Percentiles rank a stretch among this genome's conserved stretches.
phyloP scores from a whole-genome alignment of 2,888 invertebrate genomes.

The Isoperla grammatica region DNA sequence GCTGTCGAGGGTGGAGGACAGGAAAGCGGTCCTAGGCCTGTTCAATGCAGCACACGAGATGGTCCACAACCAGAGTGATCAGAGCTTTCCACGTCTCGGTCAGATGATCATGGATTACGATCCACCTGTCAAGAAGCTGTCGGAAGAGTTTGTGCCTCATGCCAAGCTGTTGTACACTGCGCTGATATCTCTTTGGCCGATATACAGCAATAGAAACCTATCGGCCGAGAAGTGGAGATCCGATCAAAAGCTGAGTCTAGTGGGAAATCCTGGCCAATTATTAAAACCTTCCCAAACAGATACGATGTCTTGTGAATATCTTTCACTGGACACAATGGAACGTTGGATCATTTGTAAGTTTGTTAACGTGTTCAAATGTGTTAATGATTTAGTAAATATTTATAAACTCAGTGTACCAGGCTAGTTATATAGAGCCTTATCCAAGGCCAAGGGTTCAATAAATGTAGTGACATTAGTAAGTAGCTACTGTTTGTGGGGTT shows the following conservation, averaged over 20 bases:
- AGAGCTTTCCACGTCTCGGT: slow-evolving; percentile 91
- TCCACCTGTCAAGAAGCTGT: slow-evolving; percentile 86
- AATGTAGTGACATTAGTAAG: too few species aligned
- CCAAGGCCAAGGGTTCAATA: too few species aligned
- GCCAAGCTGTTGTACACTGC: slow-evolving; percentile 81
- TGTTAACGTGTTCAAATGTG: not conserved
- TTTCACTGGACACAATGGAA: slow-evolving; percentile 92
- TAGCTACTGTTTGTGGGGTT: too few species aligned
- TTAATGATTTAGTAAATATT: too few species aligned
- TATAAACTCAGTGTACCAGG: not conserved
- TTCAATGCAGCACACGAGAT: slow-evolving; percentile 98
- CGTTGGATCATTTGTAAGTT: slow-evolving; percentile 87
- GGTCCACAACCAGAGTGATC: slow-evolving; percentile 83
- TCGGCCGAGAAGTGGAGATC: slow-evolving; percentile 93
- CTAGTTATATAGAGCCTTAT: not conserved
- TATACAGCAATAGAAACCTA: slow-evolving; percentile 85
- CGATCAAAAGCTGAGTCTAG: slow-evolving; percentile 86
- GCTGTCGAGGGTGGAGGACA: slow-evolving; percentile 94
- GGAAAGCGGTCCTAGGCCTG: slow-evolving; percentile 93
- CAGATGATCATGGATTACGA: slow-evolving; percentile 99
- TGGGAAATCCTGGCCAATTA: slow-evolving; percentile 90
- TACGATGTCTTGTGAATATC: slow-evolving; percentile 95
- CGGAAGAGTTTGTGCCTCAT: slow-evolving; percentile 96
- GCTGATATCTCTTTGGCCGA: slow-evolving; percentile 77
- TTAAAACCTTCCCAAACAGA: slow-evolving; percentile 92